Evolutionary conservation across 2,797 vertebrate species (phyloP).

Genomic region (Netta rufina): DNA sequence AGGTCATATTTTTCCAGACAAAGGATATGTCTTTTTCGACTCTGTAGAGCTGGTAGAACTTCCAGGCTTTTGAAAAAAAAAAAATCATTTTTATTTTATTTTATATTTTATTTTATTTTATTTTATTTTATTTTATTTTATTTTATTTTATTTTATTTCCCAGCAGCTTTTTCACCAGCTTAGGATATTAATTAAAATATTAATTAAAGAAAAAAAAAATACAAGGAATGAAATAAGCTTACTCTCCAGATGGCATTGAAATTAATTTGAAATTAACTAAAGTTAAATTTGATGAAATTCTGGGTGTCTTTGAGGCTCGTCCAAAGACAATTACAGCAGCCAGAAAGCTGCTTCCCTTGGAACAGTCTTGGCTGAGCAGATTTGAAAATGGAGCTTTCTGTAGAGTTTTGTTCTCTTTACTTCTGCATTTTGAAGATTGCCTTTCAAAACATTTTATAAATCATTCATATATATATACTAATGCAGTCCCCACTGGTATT

Average conservation of each 20-base stretch:
- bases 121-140: too few species aligned
- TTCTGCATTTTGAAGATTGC: not conserved
- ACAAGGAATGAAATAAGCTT: not conserved
- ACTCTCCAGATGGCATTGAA: not conserved
- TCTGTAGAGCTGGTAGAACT: not conserved
- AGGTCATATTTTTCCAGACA: not conserved
- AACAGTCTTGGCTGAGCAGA: not conserved
- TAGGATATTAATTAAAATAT: not conserved
- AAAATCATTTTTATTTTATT: not conserved
- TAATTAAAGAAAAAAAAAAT: not conserved
- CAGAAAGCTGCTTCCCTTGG: not conserved
- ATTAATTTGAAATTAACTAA: too few species aligned
- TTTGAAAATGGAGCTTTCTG: not conserved
- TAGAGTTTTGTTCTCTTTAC: not conserved
- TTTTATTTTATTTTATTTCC: not conserved
- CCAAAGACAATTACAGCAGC: not conserved
- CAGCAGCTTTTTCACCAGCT: not conserved
- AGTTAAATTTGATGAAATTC: not conserved
- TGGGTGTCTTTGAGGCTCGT: not conserved
- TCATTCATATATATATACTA: not conserved
- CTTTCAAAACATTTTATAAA: constrained; percentile 17
- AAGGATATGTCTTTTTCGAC: not conserved
- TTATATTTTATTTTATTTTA: not conserved
- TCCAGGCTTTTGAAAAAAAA: not conserved
- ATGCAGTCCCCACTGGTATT: not conserved